Base-by-base conservation (phyloP, 2,113 vertebrate species). In the Chaenogobius annularis region DNA sequence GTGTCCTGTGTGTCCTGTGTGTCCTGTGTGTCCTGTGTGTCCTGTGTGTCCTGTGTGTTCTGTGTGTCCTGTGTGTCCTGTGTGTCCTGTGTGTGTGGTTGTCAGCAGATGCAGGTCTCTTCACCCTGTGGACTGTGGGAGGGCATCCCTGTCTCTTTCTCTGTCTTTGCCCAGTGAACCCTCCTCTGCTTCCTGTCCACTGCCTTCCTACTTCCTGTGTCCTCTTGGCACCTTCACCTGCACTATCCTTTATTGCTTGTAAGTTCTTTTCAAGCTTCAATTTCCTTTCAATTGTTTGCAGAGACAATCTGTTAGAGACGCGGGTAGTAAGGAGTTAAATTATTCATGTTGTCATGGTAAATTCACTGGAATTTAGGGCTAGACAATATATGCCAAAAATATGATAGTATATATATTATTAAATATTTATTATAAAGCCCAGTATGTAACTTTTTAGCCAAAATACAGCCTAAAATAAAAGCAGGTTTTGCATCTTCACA, bases 101-200 rank as follows among this genome's bases (percentile, higher is more conserved):
- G 76, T 85, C 89, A 83, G 85, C 92, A 93, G 93, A 91, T 26
- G 80, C 75, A 40, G 87, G 78, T 84, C 70, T 87, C 87, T 74
- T 83, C 87, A 80, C 82, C 88, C 85, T 90, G 80, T 79, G 86
- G 82, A 82, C 54, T 83, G 86, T 77, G 74, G 82, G 86, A 77
- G 81, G 69, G 79, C 83, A 85, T 83, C 80, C 74, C 77, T 72
- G 72, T 91, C 78, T 91, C 81, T 90, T 85, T 88, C 15, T 91
- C 85, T 85, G 40, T 91, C 80, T 92, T 85, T 92, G 84, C 87
- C 72, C 83, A 85, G 22, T 85, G 86, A 90, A 64, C 68, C n/a
- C 74, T 87, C 66, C 81, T 85, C 59, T 66, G 31, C 76, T 78
- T 5, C 83, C 74, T 86, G 75, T 78, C 62, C 35, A 4, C 61